These are phyloP conservation scores for Acyrthosiphon pisum DNA, from an alignment of 1,140 invertebrate species.

Conservation along the genomic window DNA sequence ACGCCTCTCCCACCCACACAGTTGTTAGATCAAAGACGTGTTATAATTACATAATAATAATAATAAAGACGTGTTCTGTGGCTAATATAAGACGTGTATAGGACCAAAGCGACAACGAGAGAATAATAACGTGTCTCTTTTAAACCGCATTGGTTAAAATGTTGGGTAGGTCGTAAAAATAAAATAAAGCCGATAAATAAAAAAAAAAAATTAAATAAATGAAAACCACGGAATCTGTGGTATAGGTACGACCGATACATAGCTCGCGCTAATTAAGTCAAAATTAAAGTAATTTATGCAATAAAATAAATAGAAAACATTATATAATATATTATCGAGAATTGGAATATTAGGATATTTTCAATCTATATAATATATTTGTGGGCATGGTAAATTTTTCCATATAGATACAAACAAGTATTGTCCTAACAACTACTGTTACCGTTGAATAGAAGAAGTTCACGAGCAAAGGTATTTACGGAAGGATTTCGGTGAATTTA, in stretches of 20 bases:
- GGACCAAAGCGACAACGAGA: not conserved
- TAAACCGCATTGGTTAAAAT: not conserved
- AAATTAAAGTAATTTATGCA: not conserved
- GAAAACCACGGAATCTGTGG: not conserved
- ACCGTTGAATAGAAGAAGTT: not conserved
- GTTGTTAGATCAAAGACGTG: not conserved
- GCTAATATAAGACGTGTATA: not conserved
- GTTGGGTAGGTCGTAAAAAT: not conserved
- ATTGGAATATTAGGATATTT: not conserved
- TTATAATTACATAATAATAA: not conserved
- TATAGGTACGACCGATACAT: not conserved
- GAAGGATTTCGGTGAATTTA: not conserved
- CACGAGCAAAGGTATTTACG: not conserved
- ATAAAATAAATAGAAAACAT: not conserved
- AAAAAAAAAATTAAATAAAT: not conserved
- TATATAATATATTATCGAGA: not conserved
- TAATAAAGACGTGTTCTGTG: not conserved
- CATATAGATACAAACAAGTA: not conserved
- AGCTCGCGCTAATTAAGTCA: not conserved
- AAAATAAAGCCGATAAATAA: too few relatives aligned
- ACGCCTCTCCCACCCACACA: not conserved
- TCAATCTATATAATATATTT: not conserved
- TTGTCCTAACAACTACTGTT: not conserved
- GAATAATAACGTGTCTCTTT: not conserved
- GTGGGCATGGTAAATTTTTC: not conserved